Percentiles rank a stretch among this genome's conserved stretches.
These are phyloP conservation scores for Thelaira solivaga DNA, from an alignment of 2,888 invertebrate species.

Conservation along the genomic window DNA sequence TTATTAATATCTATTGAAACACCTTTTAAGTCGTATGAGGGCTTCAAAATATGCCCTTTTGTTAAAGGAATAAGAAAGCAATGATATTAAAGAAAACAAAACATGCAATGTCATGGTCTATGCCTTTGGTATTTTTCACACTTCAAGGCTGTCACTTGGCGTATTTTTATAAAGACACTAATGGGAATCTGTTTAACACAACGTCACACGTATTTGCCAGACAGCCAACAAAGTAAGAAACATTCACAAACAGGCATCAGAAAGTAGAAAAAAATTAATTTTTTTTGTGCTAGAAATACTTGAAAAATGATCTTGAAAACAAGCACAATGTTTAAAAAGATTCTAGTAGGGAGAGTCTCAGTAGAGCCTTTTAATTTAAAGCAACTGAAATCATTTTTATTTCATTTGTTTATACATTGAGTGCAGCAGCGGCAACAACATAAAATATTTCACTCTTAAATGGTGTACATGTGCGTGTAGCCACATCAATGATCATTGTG, in stretches of 20 bases:
- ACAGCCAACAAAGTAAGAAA: constrained; percentile 18
- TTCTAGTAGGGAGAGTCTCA: neutral
- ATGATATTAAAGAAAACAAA: constrained; percentile 11
- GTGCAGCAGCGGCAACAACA: neutral
- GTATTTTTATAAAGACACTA: constrained; percentile 52
- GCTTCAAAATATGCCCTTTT: neutral
- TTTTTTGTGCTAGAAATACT: too few species aligned
- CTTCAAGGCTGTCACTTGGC: constrained; percentile 58
- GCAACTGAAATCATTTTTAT: neutral
- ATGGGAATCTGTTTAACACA: constrained; percentile 63
- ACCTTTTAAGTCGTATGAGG: neutral
- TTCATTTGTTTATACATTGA: constrained; percentile 19
- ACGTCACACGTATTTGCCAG: constrained; percentile 60
- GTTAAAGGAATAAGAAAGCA: neutral
- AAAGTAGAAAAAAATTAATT: neutral
- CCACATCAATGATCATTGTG: constrained; percentile 48
- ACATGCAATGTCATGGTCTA: constrained; percentile 54
- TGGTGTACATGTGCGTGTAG: constrained; percentile 29
- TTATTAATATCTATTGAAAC: neutral
- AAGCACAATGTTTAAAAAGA: neutral
- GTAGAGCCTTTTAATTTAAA: constrained; percentile 15
- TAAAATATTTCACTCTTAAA: neutral
- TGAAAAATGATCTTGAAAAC: constrained; percentile 39
- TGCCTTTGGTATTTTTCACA: constrained; percentile 58
- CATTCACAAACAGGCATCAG: neutral